Evolutionary conservation across 2,113 vertebrate genomes (phyloP), one percentile per base, ranked within the genome.

Genomic region (Acanthisitta chloris): DNA sequence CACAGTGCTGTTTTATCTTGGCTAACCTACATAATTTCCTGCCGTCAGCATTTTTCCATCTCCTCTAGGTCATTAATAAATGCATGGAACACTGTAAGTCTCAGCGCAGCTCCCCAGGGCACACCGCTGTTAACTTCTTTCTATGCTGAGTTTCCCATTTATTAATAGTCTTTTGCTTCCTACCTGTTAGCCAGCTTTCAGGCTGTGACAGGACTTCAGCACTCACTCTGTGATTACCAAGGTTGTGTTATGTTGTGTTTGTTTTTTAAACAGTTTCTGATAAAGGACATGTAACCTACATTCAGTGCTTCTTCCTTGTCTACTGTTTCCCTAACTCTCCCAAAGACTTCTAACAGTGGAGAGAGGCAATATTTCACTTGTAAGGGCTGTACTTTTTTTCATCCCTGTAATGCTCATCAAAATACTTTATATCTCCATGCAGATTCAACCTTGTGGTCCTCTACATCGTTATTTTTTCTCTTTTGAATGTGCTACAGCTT

Each of bases 1-100:
- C 54, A 58, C 20, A 81, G 21, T 83, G 71, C 88, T 89, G 79
- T 93, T 95, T 96, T 91, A 65, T 97, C 90, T 86, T 87, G 81
- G 76, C 46, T 94, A 95, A 83, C 90, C 85, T 96, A 92, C 76
- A 92, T 94, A 90, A 93, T 94, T 90, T 92, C 79, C 91, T 94
- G 71, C 84, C 87, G 78, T 95, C 94, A 96, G 93, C 93, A 12
- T 86, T 95, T 97, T 93, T 76, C 92, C 36, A 0, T 94, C 81
- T 92, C 66, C 62, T 95, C 62, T 65, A 88, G 81, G 74, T 82
- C 66, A 40, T 95, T 96, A 94, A 85, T 93, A 96, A 96, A 86
- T 88, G 91, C 57, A 49, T 21, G 82, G 90, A 91, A 29, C 62
- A 88, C 57, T 23, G 20, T 61, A 62, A 81, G 64, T 90, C 87